A percentile compares a stretch with the other conserved stretches of the same genome.
Evolutionary conservation across 2,797 vertebrate genomes (phyloP).

Genomic region (Diceros bicornis): DNA sequence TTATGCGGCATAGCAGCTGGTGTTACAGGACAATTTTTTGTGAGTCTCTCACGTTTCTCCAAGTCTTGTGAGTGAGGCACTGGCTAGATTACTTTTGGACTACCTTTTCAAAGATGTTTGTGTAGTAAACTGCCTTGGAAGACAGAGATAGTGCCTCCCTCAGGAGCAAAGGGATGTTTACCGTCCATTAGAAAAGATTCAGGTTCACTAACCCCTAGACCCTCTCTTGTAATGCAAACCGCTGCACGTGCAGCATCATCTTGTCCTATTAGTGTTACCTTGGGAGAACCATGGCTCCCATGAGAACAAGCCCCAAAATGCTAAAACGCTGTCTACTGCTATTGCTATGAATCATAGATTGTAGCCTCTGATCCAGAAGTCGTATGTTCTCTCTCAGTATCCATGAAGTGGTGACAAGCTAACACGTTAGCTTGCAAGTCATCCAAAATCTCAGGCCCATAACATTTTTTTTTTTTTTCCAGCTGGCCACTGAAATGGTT

Average conservation of each 20-base stretch:
- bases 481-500: neutral
- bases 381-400: neutral
- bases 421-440: neutral
- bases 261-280: neutral
- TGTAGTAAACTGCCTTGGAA: neutral
- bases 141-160: neutral
- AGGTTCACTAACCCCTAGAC: neutral
- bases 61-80: neutral
- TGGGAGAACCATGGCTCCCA: neutral
- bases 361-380: neutral
- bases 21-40: neutral
- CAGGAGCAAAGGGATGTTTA: neutral
- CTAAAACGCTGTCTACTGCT: neutral
- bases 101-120: neutral
- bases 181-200: neutral
- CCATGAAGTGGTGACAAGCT: neutral
- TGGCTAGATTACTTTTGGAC: neutral
- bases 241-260: neutral
- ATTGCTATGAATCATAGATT: neutral
- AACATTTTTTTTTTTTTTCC: neutral
- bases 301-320: neutral
- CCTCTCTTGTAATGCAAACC: neutral
- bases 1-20: neutral
- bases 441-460: neutral
- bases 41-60: neutral